phyloP scores from a whole-genome alignment of 2,113 vertebrate species.

The Oryctolagus cuniculus region mOryCun1.1 NC_091444.1:59550501-59551000 shows the following conservation, averaged over 20 bases:
- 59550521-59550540: not conserved
- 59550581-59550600: slow-evolving; percentile 31
- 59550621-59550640: not conserved
- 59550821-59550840: too few species aligned
- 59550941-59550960: not conserved
- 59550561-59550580: not conserved
- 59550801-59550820: too few species aligned
- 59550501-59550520: slow-evolving; percentile 5
- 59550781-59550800: too few species aligned
- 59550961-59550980: not conserved
- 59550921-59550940: not conserved
- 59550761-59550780: not conserved
- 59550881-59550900: not conserved
- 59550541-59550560: not conserved
- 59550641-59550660: not conserved
- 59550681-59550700: not conserved
- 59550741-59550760: not conserved
- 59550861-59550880: too few species aligned
- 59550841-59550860: too few species aligned
- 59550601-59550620: not conserved
- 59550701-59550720: not conserved
- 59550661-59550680: not conserved
- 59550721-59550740: not conserved
- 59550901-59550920: not conserved
- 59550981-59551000: not conserved